Conservation (phyloP, 2,113 vertebrate genomes). For the Rhinichthys klamathensis region DNA sequence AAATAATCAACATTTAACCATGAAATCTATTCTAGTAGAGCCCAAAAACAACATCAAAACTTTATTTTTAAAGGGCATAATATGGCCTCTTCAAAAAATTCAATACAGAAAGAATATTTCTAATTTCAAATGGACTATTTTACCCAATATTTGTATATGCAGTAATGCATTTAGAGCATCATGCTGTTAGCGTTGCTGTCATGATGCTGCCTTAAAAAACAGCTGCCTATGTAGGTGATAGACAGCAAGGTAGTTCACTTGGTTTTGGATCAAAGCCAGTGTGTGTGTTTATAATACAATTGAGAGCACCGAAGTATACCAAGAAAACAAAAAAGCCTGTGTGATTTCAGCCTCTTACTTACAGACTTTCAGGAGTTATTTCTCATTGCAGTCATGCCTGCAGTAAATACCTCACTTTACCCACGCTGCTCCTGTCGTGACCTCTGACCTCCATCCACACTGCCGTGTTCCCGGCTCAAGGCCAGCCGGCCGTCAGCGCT, state of each 20-base stretch:
- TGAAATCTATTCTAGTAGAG: no score
- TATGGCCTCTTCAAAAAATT: neutral
- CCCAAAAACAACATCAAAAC: no score
- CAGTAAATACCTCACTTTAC: conserved; percentile 77
- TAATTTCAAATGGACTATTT: neutral
- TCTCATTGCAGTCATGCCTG: conserved; percentile 70
- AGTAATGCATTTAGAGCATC: no score
- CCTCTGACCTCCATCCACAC: conserved; percentile 70
- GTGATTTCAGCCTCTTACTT: conserved; percentile 33
- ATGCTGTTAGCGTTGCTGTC: neutral
- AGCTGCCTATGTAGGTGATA: neutral
- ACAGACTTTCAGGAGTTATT: conserved; percentile 66
- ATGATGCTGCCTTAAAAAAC: neutral
- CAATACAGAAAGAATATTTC: neutral
- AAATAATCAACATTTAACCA: no score
- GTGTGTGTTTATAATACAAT: neutral
- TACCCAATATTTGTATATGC: neutral
- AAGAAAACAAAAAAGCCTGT: conserved; percentile 22
- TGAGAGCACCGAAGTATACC: conserved; percentile 16
- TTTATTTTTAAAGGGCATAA: no score
- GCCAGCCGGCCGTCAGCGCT: conserved; percentile 66
- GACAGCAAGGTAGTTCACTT: neutral
- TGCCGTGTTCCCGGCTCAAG: conserved; percentile 73
- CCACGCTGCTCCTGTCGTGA: conserved; percentile 67
- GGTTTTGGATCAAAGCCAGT: neutral